Conservation (phyloP, 2,888 invertebrate genomes). For the Lochmaea crataegi region DNA sequence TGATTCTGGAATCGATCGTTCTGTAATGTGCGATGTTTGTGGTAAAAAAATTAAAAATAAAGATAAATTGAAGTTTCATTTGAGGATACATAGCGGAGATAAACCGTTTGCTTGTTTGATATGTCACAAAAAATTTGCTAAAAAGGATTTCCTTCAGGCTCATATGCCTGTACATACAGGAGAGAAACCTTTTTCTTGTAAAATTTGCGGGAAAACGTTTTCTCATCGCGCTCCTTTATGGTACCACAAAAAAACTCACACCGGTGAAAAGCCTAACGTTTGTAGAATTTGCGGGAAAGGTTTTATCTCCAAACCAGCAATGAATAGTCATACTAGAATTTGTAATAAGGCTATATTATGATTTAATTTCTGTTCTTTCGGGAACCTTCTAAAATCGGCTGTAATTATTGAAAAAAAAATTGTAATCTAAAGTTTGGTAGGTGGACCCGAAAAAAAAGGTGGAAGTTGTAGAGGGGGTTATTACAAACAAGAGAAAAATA, state of each 20-base stretch:
- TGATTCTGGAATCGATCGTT: conserved; percentile 64
- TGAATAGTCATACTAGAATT: conserved; percentile 58
- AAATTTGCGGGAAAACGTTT: conserved; percentile 51
- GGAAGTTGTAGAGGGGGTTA: no score
- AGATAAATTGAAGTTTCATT: conserved; percentile 64
- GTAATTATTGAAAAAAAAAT: no score
- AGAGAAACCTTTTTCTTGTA: conserved; percentile 61
- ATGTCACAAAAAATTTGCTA: conserved; percentile 70
- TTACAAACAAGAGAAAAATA: no score
- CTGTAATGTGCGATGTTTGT: conserved; percentile 61
- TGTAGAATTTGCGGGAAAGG: conserved; percentile 67
- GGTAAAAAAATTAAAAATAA: conserved; percentile 57
- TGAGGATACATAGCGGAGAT: conserved; percentile 72
- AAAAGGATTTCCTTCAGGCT: conserved; percentile 61
- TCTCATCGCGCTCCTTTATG: conserved; percentile 67
- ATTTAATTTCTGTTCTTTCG: background rate
- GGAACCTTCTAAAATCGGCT: no score
- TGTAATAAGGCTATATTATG: conserved; percentile 42
- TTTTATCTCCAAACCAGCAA: conserved; percentile 59
- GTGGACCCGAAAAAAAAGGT: no score
- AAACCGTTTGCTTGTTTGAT: conserved; percentile 70
- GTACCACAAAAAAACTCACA: conserved; percentile 68
- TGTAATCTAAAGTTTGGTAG: no score
- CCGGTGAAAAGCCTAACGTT: conserved; percentile 67
- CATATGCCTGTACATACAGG: conserved; percentile 56